A percentile compares a stretch with the other conserved stretches of the same genome.
Conservation (phyloP, 2,888 invertebrate genomes). For the Terebella lapidaria region DNA sequence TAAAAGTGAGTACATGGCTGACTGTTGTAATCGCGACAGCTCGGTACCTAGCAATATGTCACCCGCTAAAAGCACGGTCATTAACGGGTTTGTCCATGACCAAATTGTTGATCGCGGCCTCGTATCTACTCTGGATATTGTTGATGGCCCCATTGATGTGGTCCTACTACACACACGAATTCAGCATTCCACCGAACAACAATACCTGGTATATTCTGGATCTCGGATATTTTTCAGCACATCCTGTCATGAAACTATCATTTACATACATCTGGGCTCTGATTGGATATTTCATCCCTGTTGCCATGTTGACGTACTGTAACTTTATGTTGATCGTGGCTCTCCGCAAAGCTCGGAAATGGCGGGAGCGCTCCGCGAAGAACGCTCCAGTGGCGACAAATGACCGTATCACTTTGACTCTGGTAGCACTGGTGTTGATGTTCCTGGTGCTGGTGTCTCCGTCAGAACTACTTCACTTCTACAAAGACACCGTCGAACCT, state of each 20-base stretch:
- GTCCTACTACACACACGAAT: conserved; percentile 7
- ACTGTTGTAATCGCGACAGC: conserved; percentile 48
- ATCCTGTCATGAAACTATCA: neutral
- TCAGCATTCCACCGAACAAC: neutral
- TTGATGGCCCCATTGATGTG: conserved; percentile 15
- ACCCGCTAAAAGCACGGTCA: conserved; percentile 45
- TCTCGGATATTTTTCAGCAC: neutral
- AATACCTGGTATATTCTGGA: neutral
- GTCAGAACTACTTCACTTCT: conserved; percentile 41
- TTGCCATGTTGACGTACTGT: conserved; percentile 38
- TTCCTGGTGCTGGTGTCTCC: conserved; percentile 45
- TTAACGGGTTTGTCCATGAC: conserved; percentile 33
- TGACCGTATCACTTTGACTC: conserved; percentile 36
- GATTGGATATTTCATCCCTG: conserved; percentile 43
- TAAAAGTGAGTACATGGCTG: conserved; percentile 49
- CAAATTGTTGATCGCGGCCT: conserved; percentile 33
- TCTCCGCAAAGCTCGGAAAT: neutral
- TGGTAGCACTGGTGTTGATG: too few relatives aligned
- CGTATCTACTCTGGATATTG: conserved; percentile 13
- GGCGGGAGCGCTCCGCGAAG: neutral
- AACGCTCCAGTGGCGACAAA: neutral
- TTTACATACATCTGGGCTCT: conserved; percentile 34
- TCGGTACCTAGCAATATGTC: conserved; percentile 48
- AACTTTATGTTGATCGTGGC: conserved; percentile 25
- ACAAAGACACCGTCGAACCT: too few relatives aligned